Evolutionary conservation across 2,888 invertebrate genomes (phyloP), one percentile per base, ranked within the genome.

Genomic region (Xanthorhoe spadicearia): DNA sequence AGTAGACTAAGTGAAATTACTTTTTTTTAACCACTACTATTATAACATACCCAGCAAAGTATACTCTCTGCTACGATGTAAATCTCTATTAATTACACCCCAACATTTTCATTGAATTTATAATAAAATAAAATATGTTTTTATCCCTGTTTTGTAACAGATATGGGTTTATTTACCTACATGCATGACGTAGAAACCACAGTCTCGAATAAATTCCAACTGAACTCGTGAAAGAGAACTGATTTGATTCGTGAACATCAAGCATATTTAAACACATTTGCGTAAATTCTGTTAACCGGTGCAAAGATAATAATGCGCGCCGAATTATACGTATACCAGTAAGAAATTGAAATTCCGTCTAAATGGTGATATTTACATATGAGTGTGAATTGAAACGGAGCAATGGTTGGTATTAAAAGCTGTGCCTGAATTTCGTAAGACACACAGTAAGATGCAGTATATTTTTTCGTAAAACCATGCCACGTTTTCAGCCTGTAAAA

Each of bases 371-470:
- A 50, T 28, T 43, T 63, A 57, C 57, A 63, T 55, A 32, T 18
- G 43, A 56, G 18, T 32, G 38, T 35, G 17, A 58, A 58, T 50
- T 60, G 55, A 17, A 55, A 60, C 61, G 54, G 23, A 55, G 63
- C 57, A 65, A 66, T 74, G 62, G 49, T 28, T 28, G 49, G 19
- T 48, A 65, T 67, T 73, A 54, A 52, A 53, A 64, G 64, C 59
- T 32, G 54, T 60, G 28, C 32, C 6, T 32, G 7, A 32, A 32
- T 38, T 43, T 13, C 13, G 18, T 46, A 0, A 53, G 17, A 53
- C 53, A 53, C 32, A 35, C 35, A 9, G 53, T 17, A 32, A 32
- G 35, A 32, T 35, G 17, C 53, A 9, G 32, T 17, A 17, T 48
- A 48, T 15, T 15, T 48, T 43, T 43, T 43, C 9, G 9, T 38